phyloP scores from a whole-genome alignment of 2,888 invertebrate species.

The Entomobrya multifasciata region DNA sequence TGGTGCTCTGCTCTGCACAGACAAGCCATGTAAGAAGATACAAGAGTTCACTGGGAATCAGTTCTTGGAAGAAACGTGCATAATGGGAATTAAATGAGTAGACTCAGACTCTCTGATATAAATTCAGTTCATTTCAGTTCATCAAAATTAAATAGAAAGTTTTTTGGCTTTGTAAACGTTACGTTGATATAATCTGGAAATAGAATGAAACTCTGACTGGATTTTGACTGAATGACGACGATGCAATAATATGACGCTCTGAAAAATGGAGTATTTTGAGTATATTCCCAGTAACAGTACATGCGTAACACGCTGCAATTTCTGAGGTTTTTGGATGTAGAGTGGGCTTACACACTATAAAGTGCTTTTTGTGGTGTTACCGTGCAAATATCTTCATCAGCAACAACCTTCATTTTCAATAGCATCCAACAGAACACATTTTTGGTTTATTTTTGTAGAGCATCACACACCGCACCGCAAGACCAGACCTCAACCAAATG shows the following conservation, averaged over 20 bases:
- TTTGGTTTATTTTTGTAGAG: not conserved
- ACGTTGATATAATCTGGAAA: not conserved
- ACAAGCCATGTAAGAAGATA: too few species aligned
- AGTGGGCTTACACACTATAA: too few species aligned
- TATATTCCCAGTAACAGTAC: not conserved
- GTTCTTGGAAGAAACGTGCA: slow-evolving; percentile 48
- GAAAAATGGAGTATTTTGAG: too few species aligned
- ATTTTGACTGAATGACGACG: too few species aligned
- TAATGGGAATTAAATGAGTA: not conserved
- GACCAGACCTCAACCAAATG: slow-evolving; percentile 25
- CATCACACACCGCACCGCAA: slow-evolving; percentile 1
- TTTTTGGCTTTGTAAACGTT: not conserved
- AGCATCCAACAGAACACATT: slow-evolving; percentile 16
- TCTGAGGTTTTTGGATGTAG: not conserved
- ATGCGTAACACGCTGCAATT: not conserved
- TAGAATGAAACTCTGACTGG: not conserved
- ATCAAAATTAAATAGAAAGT: not conserved
- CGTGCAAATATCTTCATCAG: slow-evolving; percentile 46
- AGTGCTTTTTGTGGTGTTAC: not conserved
- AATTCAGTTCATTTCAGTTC: not conserved
- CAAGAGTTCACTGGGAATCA: slow-evolving; percentile 32
- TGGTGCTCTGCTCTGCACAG: too few species aligned
- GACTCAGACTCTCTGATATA: too few species aligned
- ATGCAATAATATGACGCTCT: too few species aligned
- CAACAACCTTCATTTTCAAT: slow-evolving; percentile 23